Evolutionary conservation across 2,888 invertebrate species (phyloP), one percentile per base, ranked within the genome.

Genomic region (Synergus japonicus): DNA sequence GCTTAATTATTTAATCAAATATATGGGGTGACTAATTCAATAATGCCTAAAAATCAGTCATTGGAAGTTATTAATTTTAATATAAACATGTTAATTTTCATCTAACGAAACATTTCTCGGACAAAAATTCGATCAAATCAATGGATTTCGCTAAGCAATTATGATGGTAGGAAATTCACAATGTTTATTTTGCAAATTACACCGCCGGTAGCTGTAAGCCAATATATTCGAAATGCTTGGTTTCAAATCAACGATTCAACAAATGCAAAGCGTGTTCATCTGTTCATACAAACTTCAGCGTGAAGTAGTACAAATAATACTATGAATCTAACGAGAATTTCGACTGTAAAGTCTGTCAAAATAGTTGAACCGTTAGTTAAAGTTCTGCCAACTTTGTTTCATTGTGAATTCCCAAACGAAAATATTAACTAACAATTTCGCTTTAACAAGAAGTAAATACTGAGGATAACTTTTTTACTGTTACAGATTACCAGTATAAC

Each of bases 401-500:
- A 63, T 29, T 5, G 12, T 5, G 13, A 12, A 29, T 63, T 29
- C 29, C 13, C 7, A 13, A 29, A 22, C 12, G 0, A 13, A 29
- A 4, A 4, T 37, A 37, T 37, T 37, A 37, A 37, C 37, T 37
- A 37, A 37, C 37, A 37, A 37, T 37, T 37, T 7, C 37, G 37
- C 37, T 5, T 37, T 5, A 37, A 37, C 0, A 0, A 37, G 37
- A 37, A 37, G 37, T 37, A 37, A 37, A 37, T 0, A 37, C 58
- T 8, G 18, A 8, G 58, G 8, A 58, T 18, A 18, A 9, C 8
- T 58, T 2, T 9, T 58, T 29, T 63, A 22, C 5, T 63, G 12
- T 22, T 29, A 63, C 63, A 63, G 63, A 63, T 63, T 5, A 29
- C 2, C 29, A 63, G 63, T 63, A 12, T 29, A 29, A 86, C 80